phyloP scores from a whole-genome alignment of 2,113 vertebrate genomes.

The Megaleporinus macrocephalus region DNA sequence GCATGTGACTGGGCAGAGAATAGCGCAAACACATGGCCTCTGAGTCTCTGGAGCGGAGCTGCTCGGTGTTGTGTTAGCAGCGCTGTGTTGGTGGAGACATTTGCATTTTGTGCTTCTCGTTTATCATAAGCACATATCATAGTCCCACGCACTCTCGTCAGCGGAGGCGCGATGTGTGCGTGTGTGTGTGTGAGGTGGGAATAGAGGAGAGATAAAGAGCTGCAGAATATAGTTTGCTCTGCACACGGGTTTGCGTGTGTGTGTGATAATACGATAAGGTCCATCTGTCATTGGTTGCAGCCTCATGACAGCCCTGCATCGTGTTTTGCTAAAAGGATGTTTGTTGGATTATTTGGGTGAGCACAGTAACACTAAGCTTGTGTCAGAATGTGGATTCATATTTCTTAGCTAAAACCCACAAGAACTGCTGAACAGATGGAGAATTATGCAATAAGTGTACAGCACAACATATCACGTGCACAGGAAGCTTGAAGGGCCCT shows the following conservation, averaged over 20 bases:
- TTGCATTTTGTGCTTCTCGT: constrained; percentile 55
- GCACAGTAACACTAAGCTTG: constrained; percentile 4
- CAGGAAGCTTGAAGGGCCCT: background rate
- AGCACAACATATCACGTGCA: background rate
- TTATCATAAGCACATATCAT: constrained; percentile 57
- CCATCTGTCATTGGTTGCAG: constrained; percentile 28
- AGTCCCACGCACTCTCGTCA: constrained; percentile 55
- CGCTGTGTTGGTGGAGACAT: constrained; percentile 53
- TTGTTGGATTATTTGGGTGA: constrained; percentile 7
- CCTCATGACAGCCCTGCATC: background rate
- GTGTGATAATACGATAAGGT: constrained; percentile 13
- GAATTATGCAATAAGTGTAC: background rate
- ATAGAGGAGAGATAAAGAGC: constrained; percentile 24
- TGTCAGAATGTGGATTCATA: background rate
- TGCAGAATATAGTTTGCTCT: constrained; percentile 38
- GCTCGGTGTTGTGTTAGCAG: constrained; percentile 37
- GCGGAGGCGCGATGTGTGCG: constrained; percentile 25
- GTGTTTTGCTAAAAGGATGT: background rate
- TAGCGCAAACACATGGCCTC: constrained; percentile 3
- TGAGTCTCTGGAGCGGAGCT: constrained; percentile 23
- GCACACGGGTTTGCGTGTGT: constrained; percentile 12
- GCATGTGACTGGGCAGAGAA: constrained; percentile 15
- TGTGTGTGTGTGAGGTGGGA: constrained; percentile 32
- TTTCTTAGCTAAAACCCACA: background rate
- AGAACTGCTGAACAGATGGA: constrained; percentile 1